Conservation (phyloP, 1,140 invertebrate species). For the Diabrotica virgifera region DNA sequence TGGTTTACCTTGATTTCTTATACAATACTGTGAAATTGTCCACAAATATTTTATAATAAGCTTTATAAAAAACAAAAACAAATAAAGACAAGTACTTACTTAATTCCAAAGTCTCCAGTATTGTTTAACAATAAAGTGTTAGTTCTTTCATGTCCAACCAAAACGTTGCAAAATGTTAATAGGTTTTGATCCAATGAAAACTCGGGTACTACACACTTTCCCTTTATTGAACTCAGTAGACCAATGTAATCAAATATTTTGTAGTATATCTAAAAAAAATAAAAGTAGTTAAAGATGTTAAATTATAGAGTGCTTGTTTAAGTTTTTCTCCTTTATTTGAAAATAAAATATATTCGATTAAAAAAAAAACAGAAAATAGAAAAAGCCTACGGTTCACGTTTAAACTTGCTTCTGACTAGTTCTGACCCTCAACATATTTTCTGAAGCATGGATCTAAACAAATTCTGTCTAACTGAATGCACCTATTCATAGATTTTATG, state of each 20-base stretch:
- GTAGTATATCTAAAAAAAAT: slow-evolving; percentile 35
- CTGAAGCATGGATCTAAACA: too few species aligned
- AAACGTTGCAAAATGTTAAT: slow-evolving; percentile 44
- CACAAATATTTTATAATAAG: too few species aligned
- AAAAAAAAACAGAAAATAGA: too few species aligned
- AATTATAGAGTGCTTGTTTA: too few species aligned
- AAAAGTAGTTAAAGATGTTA: neutral
- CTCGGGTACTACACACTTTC: slow-evolving; percentile 41
- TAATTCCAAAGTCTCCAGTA: slow-evolving; percentile 48
- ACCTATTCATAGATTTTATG: too few species aligned
- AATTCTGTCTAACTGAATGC: too few species aligned
- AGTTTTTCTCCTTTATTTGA: too few species aligned
- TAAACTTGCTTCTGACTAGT: too few species aligned
- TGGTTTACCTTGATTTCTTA: neutral
- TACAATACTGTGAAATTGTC: neutral
- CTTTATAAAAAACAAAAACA: too few species aligned
- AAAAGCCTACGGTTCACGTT: too few species aligned
- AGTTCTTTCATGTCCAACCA: slow-evolving; percentile 35
- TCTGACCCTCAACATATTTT: too few species aligned
- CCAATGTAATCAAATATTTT: slow-evolving; percentile 38
- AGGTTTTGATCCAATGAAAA: slow-evolving; percentile 43
- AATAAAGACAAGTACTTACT: slow-evolving; percentile 28
- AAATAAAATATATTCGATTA: too few species aligned
- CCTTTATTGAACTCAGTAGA: slow-evolving; percentile 44
- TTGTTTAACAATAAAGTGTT: slow-evolving; percentile 45